These are phyloP conservation scores for Gymnobelideus leadbeateri DNA, from an alignment of 2,113 vertebrate genomes.

Conservation along the genomic window DNA sequence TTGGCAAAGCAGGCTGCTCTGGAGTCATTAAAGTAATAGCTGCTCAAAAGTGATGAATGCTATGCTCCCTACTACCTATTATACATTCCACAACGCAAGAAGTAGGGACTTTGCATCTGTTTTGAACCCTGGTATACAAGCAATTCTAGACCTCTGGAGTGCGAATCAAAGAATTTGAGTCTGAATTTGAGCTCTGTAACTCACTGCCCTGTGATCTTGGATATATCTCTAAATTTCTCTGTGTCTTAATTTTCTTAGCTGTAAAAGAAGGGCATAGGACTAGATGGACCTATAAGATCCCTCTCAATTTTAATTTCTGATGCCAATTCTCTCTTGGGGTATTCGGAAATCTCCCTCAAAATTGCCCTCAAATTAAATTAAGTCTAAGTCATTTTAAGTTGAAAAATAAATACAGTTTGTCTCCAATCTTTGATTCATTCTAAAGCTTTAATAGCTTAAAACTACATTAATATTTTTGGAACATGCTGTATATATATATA, in stretches of 20 bases:
- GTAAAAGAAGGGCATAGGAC: background rate
- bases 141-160: background rate
- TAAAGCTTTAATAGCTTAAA: background rate
- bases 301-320: background rate
- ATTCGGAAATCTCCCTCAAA: background rate
- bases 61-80: background rate
- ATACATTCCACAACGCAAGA: background rate
- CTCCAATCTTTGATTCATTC: background rate
- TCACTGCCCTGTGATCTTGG: background rate
- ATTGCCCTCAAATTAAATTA: slow-evolving; percentile 2
- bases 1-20: background rate
- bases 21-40: background rate
- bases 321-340: background rate
- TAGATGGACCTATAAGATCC: background rate
- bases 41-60: background rate
- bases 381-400: background rate
- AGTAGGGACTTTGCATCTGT: background rate
- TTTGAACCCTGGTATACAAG: background rate
- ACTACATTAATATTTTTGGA: background rate
- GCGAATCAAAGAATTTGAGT: background rate
- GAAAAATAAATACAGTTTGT: background rate
- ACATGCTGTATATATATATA: background rate
- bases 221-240: background rate
- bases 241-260: background rate
- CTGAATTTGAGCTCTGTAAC: background rate